Conservation (phyloP, 2,888 invertebrate genomes). For the Crepidodera aurea region DNA sequence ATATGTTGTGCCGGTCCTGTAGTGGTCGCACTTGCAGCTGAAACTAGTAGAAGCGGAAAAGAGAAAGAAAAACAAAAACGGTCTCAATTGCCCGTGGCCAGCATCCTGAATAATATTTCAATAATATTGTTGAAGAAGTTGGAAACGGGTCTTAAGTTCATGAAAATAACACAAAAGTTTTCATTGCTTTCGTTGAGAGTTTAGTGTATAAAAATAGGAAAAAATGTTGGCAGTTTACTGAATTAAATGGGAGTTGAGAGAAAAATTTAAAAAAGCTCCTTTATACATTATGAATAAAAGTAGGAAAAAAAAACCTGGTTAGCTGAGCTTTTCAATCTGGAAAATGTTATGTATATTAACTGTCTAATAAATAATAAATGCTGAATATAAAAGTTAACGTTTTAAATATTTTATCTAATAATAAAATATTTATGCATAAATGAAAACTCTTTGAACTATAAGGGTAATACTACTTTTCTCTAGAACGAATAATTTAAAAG, state of each 20-base stretch:
- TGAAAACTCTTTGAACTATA: no score
- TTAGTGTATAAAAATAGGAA: slow-evolving; percentile 15
- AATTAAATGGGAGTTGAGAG: slow-evolving; percentile 13
- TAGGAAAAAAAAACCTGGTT: background rate
- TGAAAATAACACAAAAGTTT: slow-evolving; percentile 28
- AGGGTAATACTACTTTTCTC: no score
- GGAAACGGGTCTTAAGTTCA: slow-evolving; percentile 21
- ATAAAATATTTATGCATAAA: no score
- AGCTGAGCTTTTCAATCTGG: background rate
- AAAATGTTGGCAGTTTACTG: slow-evolving; percentile 16
- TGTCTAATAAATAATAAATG: slow-evolving; percentile 3
- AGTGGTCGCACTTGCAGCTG: background rate
- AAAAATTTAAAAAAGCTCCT: background rate
- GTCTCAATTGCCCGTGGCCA: slow-evolving; percentile 27
- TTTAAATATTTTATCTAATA: no score
- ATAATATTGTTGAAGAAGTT: slow-evolving; percentile 31
- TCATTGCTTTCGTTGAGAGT: slow-evolving; percentile 12
- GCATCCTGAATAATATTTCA: slow-evolving; percentile 35
- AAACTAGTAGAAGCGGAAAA: background rate
- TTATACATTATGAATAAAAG: slow-evolving; percentile 8
- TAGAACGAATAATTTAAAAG: no score
- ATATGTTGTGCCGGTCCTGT: background rate
- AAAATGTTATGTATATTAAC: background rate
- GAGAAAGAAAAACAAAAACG: slow-evolving; percentile 21
- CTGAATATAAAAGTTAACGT: no score